Evolutionary conservation across 2,797 vertebrate genomes (phyloP), one percentile per base, ranked within the genome.

Genomic region (Rhinogobio ventralis): DNA sequence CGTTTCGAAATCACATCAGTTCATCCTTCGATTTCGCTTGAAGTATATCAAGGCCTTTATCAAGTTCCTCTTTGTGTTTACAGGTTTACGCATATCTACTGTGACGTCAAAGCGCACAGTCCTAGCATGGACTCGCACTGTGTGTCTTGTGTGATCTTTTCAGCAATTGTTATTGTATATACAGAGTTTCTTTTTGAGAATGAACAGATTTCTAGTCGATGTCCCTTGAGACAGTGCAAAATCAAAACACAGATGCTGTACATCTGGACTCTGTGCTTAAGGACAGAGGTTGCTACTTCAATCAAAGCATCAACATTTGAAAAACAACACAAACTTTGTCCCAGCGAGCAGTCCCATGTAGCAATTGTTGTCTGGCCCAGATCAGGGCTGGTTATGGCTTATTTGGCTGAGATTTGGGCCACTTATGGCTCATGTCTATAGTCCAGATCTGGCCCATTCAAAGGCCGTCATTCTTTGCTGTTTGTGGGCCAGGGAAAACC

Each of bases 161-260:
- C 36, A 64, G 25, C 25, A 8, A 23, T 14, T 77, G n/a, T 74
- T 74, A 53, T 36, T 4, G 19, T 71, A 77, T 83, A 84, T 79
- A 69, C 77, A 86, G 86, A 80, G 83, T 73, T 57, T 30, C 51
- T 81, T 79, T 49, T 23, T 23, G 39, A 64, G 9, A 30, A 78
- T 30, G 39, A 30, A 78, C 57, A 78, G n/a, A 19, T 46, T 78
- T 77, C 23, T 25, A 60, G 33, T 17, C 9, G 0, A 62, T 23
- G 25, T 64, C 57, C 57, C 30, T 30, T 23, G 57, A 69, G 71
- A 74, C 14, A 20, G 17, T 15, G 36, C 51, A 10, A 64, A 42
- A 75, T 82, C 89, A 88, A 88, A 87, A 83, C 91, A 90, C 92
- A 94, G 92, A 94, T 94, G 93, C 89, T 81, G 46, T 90, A 90